phyloP scores from a whole-genome alignment of 2,888 invertebrate genomes.

The Kuschelorhynchus macadamiae region DNA sequence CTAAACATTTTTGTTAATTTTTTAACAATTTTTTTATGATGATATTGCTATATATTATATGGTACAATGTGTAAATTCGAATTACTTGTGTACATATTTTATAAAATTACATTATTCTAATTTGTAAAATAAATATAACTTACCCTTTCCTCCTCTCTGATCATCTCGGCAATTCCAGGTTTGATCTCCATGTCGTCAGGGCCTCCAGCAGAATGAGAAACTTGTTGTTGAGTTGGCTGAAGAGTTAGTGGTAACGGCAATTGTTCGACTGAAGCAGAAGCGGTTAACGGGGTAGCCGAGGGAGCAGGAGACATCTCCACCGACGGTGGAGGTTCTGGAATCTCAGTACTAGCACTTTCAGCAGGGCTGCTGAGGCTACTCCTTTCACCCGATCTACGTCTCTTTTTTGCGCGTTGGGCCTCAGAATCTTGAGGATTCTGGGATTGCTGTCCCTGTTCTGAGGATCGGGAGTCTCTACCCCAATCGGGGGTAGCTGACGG shows the following conservation, averaged over 20 bases:
- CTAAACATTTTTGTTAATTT: no score
- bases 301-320: conserved; percentile 67
- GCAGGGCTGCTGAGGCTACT: conserved; percentile 68
- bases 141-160: conserved; percentile 96
- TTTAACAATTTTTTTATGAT: no score
- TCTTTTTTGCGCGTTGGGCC: conserved; percentile 69
- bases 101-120: no score
- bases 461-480: conserved; percentile 41
- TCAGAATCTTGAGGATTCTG: conserved; percentile 48
- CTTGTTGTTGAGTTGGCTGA: conserved; percentile 60
- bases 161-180: conserved; percentile 96
- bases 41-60: no score
- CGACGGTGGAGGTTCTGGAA: conserved; percentile 67
- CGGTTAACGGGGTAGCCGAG: conserved; percentile 67
- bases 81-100: no score
- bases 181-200: conserved; percentile 91
- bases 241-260: conserved; percentile 62
- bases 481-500: conserved; percentile 56
- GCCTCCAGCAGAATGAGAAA: conserved; percentile 51
- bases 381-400: conserved; percentile 70
- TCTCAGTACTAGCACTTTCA: conserved; percentile 68
- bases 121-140: conserved; percentile 69
- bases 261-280: conserved; percentile 65
- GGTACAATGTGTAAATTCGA: no score
- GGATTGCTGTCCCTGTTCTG: conserved; percentile 43